Percentiles rank a stretch among this genome's conserved stretches.
Evolutionary conservation across 92 coral and sea anemone genomes (phyloP).

Genomic region (Hydrozoanthus gracilis): DNA sequence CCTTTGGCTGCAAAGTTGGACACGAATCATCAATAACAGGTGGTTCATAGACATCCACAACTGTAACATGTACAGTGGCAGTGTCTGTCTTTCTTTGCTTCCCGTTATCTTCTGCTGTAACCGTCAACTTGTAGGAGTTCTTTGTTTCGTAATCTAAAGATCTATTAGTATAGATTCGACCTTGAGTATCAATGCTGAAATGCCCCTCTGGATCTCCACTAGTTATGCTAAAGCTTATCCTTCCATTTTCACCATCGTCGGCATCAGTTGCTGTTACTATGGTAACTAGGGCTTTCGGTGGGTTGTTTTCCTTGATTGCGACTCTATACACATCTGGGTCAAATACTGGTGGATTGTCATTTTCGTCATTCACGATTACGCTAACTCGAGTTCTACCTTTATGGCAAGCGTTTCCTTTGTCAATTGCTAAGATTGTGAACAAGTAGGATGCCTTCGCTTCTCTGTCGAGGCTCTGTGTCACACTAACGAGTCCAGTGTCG

Average conservation of each 20-base stretch:
- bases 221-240: conserved; percentile 55
- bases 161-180: conserved; percentile 65
- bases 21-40: conserved; percentile 77
- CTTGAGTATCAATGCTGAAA: conserved; percentile 61
- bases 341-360: conserved; percentile 71
- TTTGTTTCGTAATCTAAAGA: conserved; percentile 83
- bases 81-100: conserved; percentile 65
- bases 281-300: conserved; percentile 57
- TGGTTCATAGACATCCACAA: conserved; percentile 66
- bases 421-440: conserved; percentile 66
- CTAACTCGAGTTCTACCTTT: conserved; percentile 84
- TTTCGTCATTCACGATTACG: conserved; percentile 63
- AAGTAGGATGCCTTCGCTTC: conserved; percentile 64
- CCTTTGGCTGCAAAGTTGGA: conserved; percentile 86
- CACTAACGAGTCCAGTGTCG: conserved; percentile 50
- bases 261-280: conserved; percentile 78
- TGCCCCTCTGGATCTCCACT: conserved; percentile 52
- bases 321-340: conserved; percentile 39
- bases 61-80: conserved; percentile 78
- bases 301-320: conserved; percentile 62
- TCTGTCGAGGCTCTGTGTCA: conserved; percentile 61
- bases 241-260: conserved; percentile 62
- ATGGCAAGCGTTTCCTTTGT: conserved; percentile 68
- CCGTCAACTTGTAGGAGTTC: conserved; percentile 59
- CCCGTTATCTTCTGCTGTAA: conserved; percentile 88